phyloP scores from a whole-genome alignment of 1,140 invertebrate species.

The Drosophila nasuta region DNA sequence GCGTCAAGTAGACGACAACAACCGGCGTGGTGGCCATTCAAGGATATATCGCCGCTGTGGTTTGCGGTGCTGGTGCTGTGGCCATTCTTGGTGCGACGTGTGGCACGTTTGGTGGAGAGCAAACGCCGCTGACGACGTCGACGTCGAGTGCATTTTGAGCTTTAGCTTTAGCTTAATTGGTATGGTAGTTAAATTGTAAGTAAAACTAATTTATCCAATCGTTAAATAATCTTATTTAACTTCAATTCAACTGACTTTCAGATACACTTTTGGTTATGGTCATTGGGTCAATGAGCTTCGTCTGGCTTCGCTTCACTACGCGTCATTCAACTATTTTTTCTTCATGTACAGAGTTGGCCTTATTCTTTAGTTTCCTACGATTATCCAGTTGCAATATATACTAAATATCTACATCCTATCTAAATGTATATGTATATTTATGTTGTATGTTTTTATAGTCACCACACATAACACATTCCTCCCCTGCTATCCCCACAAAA shows the following conservation, averaged over 20 bases:
- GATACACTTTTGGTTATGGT: slow-evolving; percentile 38
- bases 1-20: slow-evolving; percentile 36
- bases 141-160: background rate
- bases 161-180: slow-evolving; percentile 21
- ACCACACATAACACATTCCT: slow-evolving; percentile 56
- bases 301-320: slow-evolving; percentile 13
- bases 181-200: slow-evolving; percentile 74
- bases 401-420: slow-evolving; percentile 24
- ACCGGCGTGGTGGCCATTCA: slow-evolving; percentile 86
- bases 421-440: slow-evolving; percentile 56
- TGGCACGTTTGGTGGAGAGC: slow-evolving; percentile 60
- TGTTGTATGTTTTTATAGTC: slow-evolving; percentile 40
- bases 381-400: slow-evolving; percentile 72
- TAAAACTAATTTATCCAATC: slow-evolving; percentile 6
- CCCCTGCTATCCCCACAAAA: background rate
- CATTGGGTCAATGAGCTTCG: slow-evolving; percentile 25
- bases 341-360: slow-evolving; percentile 73
- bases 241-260: slow-evolving; percentile 8
- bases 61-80: slow-evolving; percentile 86
- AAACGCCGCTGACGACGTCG: slow-evolving; percentile 60
- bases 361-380: slow-evolving; percentile 45
- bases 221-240: too few relatives aligned
- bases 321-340: slow-evolving; percentile 24
- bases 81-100: slow-evolving; percentile 86
- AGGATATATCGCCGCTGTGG: slow-evolving; percentile 86